These are phyloP conservation scores for Scaptomyza pallida DNA, from an alignment of 1,140 invertebrate genomes.

Conservation along the genomic window DNA sequence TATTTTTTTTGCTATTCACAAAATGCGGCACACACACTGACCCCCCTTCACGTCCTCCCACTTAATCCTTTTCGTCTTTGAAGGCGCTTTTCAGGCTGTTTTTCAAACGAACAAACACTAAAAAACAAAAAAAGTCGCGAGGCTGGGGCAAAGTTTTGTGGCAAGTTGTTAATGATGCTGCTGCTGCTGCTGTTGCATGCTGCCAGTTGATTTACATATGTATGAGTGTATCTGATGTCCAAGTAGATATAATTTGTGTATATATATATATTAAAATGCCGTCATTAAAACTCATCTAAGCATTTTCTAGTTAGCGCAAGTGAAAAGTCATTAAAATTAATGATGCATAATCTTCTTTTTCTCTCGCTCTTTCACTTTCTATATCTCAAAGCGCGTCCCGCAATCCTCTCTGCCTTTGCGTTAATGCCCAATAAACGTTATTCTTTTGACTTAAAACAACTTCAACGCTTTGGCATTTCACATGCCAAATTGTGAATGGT, in stretches of 20 bases:
- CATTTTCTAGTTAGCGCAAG: conserved; percentile 12
- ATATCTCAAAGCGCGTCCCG: not conserved
- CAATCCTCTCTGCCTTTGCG: not conserved
- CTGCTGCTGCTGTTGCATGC: not conserved
- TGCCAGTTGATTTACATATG: no score
- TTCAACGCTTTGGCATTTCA: not conserved
- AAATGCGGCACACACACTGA: no score
- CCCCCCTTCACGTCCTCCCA: not conserved
- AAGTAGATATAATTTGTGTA: conserved; percentile 13
- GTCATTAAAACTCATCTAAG: conserved; percentile 45
- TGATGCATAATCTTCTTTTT: conserved; percentile 49
- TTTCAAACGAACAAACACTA: not conserved
- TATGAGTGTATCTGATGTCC: not conserved
- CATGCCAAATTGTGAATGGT: conserved; percentile 14
- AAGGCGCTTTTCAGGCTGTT: not conserved
- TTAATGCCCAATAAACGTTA: conserved; percentile 16
- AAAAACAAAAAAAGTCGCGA: not conserved
- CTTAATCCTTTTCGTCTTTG: not conserved
- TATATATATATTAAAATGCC: conserved; percentile 25
- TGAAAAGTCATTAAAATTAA: conserved; percentile 79
- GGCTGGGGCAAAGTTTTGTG: conserved; percentile 6
- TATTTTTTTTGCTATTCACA: conserved; percentile 3
- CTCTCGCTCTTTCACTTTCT: no score
- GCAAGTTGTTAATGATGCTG: conserved; percentile 40
- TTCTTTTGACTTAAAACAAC: not conserved